These are phyloP conservation scores for Hemithea aestivaria DNA, from an alignment of 2,888 invertebrate genomes.

Conservation along the genomic window DNA sequence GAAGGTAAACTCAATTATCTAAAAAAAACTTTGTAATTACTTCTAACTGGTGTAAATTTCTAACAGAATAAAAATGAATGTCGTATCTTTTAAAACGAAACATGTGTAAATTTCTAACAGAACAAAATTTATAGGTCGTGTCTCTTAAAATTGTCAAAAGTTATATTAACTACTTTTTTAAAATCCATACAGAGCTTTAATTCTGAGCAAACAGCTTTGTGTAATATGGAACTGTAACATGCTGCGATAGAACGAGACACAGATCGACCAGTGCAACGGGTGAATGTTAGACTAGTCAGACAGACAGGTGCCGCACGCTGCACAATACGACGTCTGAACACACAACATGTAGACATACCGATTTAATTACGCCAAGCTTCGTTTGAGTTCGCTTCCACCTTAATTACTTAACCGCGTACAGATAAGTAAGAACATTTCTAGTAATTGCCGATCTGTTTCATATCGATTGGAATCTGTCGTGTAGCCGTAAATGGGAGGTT, in stretches of 20 bases:
- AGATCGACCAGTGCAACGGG: conserved; percentile 1
- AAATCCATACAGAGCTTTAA: too few relatives aligned
- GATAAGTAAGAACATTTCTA: conserved; percentile 12
- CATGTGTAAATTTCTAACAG: too few relatives aligned
- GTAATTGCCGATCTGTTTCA: conserved; percentile 31
- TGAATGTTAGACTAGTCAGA: conserved; percentile 11
- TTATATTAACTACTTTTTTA: too few relatives aligned
- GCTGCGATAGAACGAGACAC: not conserved
- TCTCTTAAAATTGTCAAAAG: too few relatives aligned
- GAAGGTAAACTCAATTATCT: too few relatives aligned
- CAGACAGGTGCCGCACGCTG: conserved; percentile 22
- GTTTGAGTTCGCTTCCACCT: conserved; percentile 5
- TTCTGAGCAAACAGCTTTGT: too few relatives aligned
- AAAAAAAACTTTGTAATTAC: too few relatives aligned
- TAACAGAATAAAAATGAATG: too few relatives aligned
- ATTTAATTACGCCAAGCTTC: conserved; percentile 19
- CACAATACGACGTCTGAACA: conserved; percentile 21
- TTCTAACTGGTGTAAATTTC: too few relatives aligned
- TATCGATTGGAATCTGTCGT: conserved; percentile 32
- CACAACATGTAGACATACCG: conserved; percentile 16
- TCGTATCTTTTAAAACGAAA: too few relatives aligned
- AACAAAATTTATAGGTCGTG: too few relatives aligned
- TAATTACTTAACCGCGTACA: conserved; percentile 8
- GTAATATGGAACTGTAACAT: too few relatives aligned
- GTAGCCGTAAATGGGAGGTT: conserved; percentile 40